Evolutionary conservation across 2,797 vertebrate genomes (phyloP).

Genomic region (Tamandua tetradactyla): DNA sequence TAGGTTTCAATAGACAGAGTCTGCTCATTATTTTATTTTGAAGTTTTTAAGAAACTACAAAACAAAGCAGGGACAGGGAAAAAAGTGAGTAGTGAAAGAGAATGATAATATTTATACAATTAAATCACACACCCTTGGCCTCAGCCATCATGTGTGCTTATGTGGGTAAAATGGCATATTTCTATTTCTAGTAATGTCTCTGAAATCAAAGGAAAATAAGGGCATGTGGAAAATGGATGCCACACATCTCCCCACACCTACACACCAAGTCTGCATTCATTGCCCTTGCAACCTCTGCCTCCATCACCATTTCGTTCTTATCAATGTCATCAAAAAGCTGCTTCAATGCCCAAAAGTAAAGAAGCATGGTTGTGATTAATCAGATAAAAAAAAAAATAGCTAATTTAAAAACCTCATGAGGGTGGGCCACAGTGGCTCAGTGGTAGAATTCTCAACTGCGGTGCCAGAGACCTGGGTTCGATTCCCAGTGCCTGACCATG

Average conservation of each 20-base stretch:
- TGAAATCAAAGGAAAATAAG: neutral
- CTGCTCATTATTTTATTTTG: neutral
- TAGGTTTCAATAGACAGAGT: neutral
- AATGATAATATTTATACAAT: neutral
- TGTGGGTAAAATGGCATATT: neutral
- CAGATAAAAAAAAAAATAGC: neutral
- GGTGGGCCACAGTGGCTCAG: too few relatives aligned
- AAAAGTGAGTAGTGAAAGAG: too few relatives aligned
- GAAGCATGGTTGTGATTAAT: neutral
- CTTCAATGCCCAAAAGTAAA: neutral
- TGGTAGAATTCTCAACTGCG: too few relatives aligned
- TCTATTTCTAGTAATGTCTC: neutral
- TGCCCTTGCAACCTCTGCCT: neutral
- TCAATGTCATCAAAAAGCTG: neutral
- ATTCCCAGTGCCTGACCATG: too few relatives aligned
- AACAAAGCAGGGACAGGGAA: neutral
- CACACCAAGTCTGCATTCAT: neutral
- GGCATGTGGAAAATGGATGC: neutral
- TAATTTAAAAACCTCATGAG: too few relatives aligned
- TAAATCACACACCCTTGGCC: neutral
- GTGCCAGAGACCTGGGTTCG: too few relatives aligned
- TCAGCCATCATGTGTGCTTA: neutral
- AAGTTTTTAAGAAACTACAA: slow-evolving; percentile 12
- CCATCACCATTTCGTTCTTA: neutral
- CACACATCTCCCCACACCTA: neutral